These are phyloP conservation scores for Timema podura DNA, from an alignment of 2,888 invertebrate genomes.

Conservation along the genomic window DNA sequence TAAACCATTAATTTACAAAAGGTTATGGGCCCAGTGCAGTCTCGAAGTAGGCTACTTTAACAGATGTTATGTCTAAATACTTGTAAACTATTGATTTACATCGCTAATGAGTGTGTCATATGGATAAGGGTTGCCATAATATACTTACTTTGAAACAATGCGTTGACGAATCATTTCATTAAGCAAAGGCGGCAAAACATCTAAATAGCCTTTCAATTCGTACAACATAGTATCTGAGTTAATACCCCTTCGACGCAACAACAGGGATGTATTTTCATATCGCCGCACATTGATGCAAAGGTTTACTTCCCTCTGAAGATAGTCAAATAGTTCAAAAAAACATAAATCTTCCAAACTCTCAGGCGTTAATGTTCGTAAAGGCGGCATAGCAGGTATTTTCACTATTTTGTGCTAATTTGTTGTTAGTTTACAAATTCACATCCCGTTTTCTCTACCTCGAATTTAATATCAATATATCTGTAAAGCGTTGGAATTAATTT, in stretches of 20 bases:
- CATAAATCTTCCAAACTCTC: constrained; percentile 21
- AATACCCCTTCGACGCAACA: constrained; percentile 26
- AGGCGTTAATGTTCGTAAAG: constrained; percentile 18
- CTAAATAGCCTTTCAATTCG: constrained; percentile 21
- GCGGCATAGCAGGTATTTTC: constrained; percentile 21
- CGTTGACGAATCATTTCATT: constrained; percentile 26
- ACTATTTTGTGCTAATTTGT: too few species aligned
- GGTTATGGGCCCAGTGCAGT: too few species aligned
- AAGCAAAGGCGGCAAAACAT: constrained; percentile 24
- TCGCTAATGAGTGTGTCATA: neutral
- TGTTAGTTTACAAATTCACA: too few species aligned
- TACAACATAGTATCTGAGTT: constrained; percentile 14
- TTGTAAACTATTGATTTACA: too few species aligned
- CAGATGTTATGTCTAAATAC: too few species aligned
- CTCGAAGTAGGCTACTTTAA: too few species aligned
- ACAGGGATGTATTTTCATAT: constrained; percentile 23
- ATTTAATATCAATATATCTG: too few species aligned
- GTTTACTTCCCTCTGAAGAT: constrained; percentile 19
- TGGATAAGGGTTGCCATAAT: neutral
- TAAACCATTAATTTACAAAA: too few species aligned
- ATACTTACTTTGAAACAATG: constrained; percentile 21
- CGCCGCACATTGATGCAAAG: constrained; percentile 20
- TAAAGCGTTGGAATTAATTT: too few species aligned
- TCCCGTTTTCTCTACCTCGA: too few species aligned
- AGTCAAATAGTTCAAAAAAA: constrained; percentile 20